These are phyloP conservation scores for Ectemnius continuus DNA, from an alignment of 2,888 invertebrate species.

Conservation along the genomic window DNA sequence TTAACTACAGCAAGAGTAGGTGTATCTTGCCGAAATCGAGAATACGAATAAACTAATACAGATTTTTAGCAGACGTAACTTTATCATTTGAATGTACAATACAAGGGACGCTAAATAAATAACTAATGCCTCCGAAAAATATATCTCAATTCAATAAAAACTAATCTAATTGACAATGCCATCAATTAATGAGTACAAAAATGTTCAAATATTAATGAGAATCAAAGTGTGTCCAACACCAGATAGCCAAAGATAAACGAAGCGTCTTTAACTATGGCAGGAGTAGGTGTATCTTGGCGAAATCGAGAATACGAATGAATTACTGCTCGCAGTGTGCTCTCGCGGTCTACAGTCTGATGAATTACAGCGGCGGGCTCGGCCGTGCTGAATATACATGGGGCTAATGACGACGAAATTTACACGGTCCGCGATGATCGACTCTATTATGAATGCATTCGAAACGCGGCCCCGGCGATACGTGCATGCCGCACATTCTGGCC, in stretches of 20 bases:
- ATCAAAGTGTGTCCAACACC: no score
- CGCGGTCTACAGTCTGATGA: slow-evolving; percentile 50
- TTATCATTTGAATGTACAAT: no score
- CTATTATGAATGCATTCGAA: slow-evolving; percentile 54
- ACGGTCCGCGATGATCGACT: slow-evolving; percentile 52
- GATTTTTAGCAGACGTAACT: no score
- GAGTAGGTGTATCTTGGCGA: slow-evolving; percentile 10
- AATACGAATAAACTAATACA: slow-evolving; percentile 60
- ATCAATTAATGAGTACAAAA: no score
- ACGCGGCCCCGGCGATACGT: slow-evolving; percentile 35
- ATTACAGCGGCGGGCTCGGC: slow-evolving; percentile 51
- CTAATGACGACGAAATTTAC: slow-evolving; percentile 64
- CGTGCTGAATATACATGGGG: slow-evolving; percentile 55
- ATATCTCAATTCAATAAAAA: no score
- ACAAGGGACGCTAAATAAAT: no score
- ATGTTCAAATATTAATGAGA: no score
- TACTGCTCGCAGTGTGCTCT: slow-evolving; percentile 55
- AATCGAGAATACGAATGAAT: slow-evolving; percentile 57
- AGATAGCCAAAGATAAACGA: background rate
- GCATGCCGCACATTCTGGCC: slow-evolving; percentile 21
- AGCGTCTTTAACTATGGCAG: slow-evolving; percentile 15
- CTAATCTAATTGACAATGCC: no score
- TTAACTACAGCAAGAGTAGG: background rate
- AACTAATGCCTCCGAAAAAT: no score
- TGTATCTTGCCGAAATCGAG: slow-evolving; percentile 31